Percentiles rank a stretch among this genome's conserved stretches.
Evolutionary conservation across 2,113 vertebrate genomes (phyloP).

Genomic region (Siniperca chuatsi): DNA sequence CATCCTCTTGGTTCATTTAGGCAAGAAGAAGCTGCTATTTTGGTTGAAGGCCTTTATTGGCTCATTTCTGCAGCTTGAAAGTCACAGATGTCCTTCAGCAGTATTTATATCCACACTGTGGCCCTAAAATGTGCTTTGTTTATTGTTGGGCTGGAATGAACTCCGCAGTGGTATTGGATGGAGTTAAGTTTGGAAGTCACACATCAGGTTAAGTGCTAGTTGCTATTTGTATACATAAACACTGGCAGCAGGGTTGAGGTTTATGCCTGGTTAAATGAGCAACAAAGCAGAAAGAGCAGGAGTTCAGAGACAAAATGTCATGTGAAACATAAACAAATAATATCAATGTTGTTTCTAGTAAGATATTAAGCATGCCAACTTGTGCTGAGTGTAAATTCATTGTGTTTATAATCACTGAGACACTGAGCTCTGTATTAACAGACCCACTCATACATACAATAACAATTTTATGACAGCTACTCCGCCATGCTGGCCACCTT

Average conservation of each 20-base stretch:
- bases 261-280: constrained; percentile 30
- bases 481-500: constrained; percentile 29
- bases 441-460: neutral
- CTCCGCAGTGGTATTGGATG: constrained; percentile 35
- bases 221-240: constrained; percentile 61
- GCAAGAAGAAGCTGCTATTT: constrained; percentile 80
- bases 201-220: constrained; percentile 56
- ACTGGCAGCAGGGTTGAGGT: constrained; percentile 19
- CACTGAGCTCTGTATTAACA: neutral
- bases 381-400: neutral
- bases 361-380: neutral
- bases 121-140: constrained; percentile 55
- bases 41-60: constrained; percentile 67
- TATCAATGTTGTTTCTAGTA: neutral
- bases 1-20: constrained; percentile 82
- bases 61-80: constrained; percentile 43
- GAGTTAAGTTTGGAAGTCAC: constrained; percentile 43
- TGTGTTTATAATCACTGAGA: neutral
- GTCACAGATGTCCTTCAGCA: constrained; percentile 55
- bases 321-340: constrained; percentile 1
- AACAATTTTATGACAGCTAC: neutral
- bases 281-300: constrained; percentile 28
- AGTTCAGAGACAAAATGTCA: constrained; percentile 14
- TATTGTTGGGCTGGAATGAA: constrained; percentile 52
- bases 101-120: constrained; percentile 50